Evolutionary conservation across 2,888 invertebrate species (phyloP).

Genomic region (Furcula furcula): DNA sequence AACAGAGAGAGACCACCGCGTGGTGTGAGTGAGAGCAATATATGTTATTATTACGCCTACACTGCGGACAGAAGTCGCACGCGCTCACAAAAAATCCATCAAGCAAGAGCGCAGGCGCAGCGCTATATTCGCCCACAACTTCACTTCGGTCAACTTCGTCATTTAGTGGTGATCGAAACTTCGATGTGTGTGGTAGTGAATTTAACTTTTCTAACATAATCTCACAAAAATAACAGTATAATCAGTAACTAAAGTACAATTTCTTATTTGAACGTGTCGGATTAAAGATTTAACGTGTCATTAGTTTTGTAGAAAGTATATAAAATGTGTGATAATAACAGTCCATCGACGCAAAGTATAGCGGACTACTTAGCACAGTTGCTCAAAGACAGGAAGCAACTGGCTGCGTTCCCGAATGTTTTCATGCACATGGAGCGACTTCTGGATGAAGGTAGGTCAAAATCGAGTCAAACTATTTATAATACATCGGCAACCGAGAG

Average conservation of each 20-base stretch:
- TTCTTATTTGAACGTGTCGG: constrained; percentile 65
- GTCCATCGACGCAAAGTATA: constrained; percentile 95
- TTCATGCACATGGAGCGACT: constrained; percentile 99
- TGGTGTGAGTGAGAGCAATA: constrained; percentile 57
- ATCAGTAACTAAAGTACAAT: constrained; percentile 77
- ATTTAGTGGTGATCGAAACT: constrained; percentile 79
- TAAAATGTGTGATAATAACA: constrained; percentile 81
- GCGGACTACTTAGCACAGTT: constrained; percentile 99
- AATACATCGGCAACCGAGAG: constrained; percentile 44
- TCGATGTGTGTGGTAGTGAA: constrained; percentile 80
- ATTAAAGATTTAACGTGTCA: constrained; percentile 72
- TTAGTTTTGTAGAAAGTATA: constrained; percentile 64
- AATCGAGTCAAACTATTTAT: constrained; percentile 50
- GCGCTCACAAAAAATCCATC: constrained; percentile 75
- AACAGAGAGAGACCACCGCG: constrained; percentile 20
- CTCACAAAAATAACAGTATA: constrained; percentile 79
- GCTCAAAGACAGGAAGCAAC: constrained; percentile 99
- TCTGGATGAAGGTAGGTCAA: constrained; percentile 96
- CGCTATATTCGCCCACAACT: constrained; percentile 79
- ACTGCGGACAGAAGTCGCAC: constrained; percentile 71
- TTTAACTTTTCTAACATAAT: constrained; percentile 80
- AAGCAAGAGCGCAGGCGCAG: constrained; percentile 74
- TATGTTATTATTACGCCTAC: constrained; percentile 75
- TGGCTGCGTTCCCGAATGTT: constrained; percentile 99
- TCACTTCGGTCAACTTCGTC: constrained; percentile 78